A percentile compares a stretch with the other conserved stretches of the same genome.
Evolutionary conservation across 2,888 invertebrate genomes (phyloP).

Genomic region (Acheta domesticus): DNA sequence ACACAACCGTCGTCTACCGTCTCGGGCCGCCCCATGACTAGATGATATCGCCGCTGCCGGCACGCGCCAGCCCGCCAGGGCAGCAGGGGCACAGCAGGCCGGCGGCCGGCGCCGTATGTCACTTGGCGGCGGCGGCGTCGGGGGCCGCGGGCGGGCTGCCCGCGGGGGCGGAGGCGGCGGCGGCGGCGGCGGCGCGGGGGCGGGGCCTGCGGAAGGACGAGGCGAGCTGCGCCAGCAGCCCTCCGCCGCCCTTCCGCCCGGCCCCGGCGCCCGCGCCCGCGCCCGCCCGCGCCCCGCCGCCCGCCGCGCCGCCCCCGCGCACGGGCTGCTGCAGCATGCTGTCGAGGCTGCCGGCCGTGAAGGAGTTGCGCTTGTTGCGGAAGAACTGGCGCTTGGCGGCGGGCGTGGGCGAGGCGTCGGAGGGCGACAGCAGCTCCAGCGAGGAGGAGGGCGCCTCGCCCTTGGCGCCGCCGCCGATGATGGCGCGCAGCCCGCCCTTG

Average conservation of each 20-base stretch:
- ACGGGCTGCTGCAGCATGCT: background rate
- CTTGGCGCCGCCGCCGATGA: conserved; percentile 41
- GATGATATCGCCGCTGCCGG: background rate
- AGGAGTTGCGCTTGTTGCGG: conserved; percentile 40
- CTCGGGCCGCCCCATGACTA: background rate
- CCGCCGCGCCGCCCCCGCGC: background rate
- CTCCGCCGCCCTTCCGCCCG: background rate
- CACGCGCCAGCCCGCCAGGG: background rate
- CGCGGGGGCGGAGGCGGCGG: background rate
- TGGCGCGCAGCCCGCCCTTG: conserved; percentile 46
- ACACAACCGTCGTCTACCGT: background rate
- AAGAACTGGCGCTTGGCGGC: conserved; percentile 19
- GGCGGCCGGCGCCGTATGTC: background rate
- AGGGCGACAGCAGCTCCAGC: conserved; percentile 43
- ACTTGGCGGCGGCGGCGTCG: background rate
- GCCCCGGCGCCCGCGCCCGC: background rate
- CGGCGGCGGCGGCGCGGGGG: background rate
- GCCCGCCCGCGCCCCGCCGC: background rate
- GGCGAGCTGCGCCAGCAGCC: background rate
- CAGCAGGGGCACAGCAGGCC: background rate
- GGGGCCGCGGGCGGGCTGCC: background rate
- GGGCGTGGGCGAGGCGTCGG: conserved; percentile 33
- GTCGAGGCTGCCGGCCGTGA: background rate
- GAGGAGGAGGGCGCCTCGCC: conserved; percentile 47
- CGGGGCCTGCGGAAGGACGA: background rate